These are phyloP conservation scores for Lithobates sylvaticus DNA, from an alignment of 2,797 vertebrate species.

Conservation along the genomic window DNA sequence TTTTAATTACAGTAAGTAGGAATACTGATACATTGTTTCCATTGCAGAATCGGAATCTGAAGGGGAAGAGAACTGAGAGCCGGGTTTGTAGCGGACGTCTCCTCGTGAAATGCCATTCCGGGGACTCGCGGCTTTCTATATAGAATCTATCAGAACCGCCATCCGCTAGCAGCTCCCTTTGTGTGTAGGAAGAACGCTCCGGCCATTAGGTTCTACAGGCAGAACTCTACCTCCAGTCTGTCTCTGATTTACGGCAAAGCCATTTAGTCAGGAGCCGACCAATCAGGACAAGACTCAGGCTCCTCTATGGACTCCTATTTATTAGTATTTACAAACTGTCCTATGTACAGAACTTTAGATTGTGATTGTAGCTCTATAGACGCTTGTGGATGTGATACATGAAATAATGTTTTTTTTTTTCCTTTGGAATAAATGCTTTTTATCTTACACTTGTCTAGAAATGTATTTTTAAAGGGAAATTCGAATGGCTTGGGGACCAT, in stretches of 20 bases:
- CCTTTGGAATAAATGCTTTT: conserved; percentile 88
- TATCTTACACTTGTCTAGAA: conserved; percentile 64
- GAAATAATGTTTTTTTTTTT: conserved; percentile 77
- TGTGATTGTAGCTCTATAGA: conserved; percentile 77
- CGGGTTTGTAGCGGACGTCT: conserved; percentile 68
- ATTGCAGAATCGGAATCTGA: conserved; percentile 88
- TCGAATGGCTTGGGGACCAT: no score
- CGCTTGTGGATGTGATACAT: conserved; percentile 79
- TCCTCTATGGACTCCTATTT: conserved; percentile 77
- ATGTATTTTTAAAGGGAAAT: no score
- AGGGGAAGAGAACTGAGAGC: conserved; percentile 83
- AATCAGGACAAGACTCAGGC: conserved; percentile 65
- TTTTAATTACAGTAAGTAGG: neutral
- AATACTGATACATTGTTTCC: neutral
- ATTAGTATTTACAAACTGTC: conserved; percentile 79
- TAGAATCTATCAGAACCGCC: conserved; percentile 74
- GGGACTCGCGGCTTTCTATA: conserved; percentile 68
- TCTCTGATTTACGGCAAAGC: conserved; percentile 72
- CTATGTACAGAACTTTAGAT: conserved; percentile 74
- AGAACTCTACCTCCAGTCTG: conserved; percentile 76
- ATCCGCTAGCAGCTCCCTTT: conserved; percentile 76
- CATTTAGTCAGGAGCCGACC: conserved; percentile 75
- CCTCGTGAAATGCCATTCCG: neutral
- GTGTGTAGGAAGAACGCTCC: conserved; percentile 73
- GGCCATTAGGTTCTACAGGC: conserved; percentile 75